A percentile compares a stretch with the other conserved stretches of the same genome.
phyloP scores from a whole-genome alignment of 2,797 vertebrate genomes.

The Peromyscus eremicus region DNA sequence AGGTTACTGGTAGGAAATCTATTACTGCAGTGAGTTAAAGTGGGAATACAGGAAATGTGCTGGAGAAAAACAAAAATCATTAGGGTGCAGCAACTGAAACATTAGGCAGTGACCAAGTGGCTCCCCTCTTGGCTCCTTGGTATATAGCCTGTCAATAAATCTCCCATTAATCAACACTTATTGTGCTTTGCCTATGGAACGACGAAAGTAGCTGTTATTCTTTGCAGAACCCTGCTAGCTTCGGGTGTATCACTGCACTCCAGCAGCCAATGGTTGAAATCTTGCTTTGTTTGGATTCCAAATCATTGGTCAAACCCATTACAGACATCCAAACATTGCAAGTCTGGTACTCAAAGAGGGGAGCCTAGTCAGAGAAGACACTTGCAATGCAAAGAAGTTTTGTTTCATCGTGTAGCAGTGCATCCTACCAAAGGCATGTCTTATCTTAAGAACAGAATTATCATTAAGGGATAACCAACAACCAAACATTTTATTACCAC shows the following conservation, averaged over 20 bases:
- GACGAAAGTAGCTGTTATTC: not conserved
- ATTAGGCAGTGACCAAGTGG: conserved; percentile 41
- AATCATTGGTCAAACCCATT: conserved; percentile 12
- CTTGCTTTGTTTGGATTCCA: not conserved
- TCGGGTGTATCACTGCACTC: not conserved
- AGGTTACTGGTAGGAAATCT: conserved; percentile 71
- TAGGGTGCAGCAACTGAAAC: conserved; percentile 56
- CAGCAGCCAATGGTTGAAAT: not conserved
- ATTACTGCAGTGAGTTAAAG: conserved; percentile 58
- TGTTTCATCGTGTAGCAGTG: conserved; percentile 26
- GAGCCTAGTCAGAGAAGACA: conserved; percentile 20
- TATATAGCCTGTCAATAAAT: conserved; percentile 70
- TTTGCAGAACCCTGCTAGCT: conserved; percentile 38
- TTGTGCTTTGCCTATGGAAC: conserved; percentile 5
- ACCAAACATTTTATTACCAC: not conserved
- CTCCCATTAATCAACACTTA: conserved; percentile 38
- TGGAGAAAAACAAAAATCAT: conserved; percentile 62
- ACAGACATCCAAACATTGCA: not conserved
- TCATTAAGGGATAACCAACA: conserved; percentile 25
- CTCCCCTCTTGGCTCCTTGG: conserved; percentile 48
- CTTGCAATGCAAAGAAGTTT: conserved; percentile 15
- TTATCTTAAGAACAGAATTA: conserved; percentile 37
- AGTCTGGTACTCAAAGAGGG: not conserved
- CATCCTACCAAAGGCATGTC: not conserved
- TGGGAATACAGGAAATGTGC: conserved; percentile 67